Evolutionary conservation across 2,888 invertebrate genomes (phyloP), one percentile per base, ranked within the genome.

Genomic region (Orchestes rusci): DNA sequence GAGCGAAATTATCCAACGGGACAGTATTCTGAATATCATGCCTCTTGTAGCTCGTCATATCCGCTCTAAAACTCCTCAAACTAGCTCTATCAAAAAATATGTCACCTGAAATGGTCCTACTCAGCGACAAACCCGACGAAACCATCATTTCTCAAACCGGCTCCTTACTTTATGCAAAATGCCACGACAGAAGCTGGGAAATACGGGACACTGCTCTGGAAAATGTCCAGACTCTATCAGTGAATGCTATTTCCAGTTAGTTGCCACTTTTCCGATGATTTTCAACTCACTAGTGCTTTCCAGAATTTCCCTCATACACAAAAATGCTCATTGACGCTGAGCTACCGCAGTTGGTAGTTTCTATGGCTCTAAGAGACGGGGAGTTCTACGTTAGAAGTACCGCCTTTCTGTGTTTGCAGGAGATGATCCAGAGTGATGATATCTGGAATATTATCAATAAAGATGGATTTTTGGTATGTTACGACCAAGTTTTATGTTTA

Each of bases 351-450:
- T 67, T 84, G 17, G 75, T 82, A 0, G 70, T 80, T 16, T 74
- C 79, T 34, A 74, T 86, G 57, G 78, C 79, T 0, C 71, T 77
- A 48, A 73, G 76, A 49, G 88, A 88, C 60, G 71, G 72, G 28
- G 85, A 87, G 64, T 73, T 79, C 32, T 89, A 85, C 62, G 87
- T 86, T 1, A 74, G 85, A 48, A 82, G 82, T 2, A 81, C 87
- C 0, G 85, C 87, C 1, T 68, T 87, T 7, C 77, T 75, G 50
- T 86, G 87, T 53, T 65, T 88, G 8, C 74, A 77, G 2, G 75
- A 80, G 31, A 80, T 84, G 61, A 74, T 81, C 31, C 71, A 77
- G 56, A 76, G 87, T 38, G 68, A 73, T 52, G 64, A 70, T 16
- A 66, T 86, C 7, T 88, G 88, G 87, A 76, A 80, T 1, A 39